Base-by-base conservation (phyloP, 2,888 invertebrate genomes). In the Mesoligia furuncula region DNA sequence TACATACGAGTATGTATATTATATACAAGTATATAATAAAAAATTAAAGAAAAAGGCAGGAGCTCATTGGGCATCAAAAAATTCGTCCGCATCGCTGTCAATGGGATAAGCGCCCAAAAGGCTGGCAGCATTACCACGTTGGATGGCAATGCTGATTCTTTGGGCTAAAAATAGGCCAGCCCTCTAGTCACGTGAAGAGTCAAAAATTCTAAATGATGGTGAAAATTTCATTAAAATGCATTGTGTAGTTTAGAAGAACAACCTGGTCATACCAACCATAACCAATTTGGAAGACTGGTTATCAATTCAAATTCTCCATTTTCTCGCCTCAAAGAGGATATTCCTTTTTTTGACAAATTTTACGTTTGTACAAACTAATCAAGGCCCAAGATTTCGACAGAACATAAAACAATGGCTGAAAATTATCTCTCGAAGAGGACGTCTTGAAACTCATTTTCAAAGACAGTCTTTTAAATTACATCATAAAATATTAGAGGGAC, bases 401-500 rank as follows among this genome's bases (percentile, higher is more conserved):
- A 85, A 78, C 85, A 86, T 88, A 89, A 90, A 88, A 91, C 89
- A 91, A 90, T 89, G 85, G 85, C 72, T 77, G 85, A 85, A 91
- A 91, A 91, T 92, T 90, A 89, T 88, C 81, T 87, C 88, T 89
- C 85, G 85, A 87, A 87, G 89, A 91, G 88, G 85, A 90, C 89
- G 90, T 90, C 91, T 91, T 90, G 93, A 91, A 90, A 90, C 89
- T 92, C 90, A 90, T 92, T 90, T 92, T 90, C 90, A 90, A 92
- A 91, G 92, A 90, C 91, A 92, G 90, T 91, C 91, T 93, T 93
- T 94, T 94, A 94, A 93, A 94, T 94, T 94, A 93, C 93, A 89
- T 92, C 92, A 93, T 95, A 93, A 95, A 95, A 94, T 94, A 95
- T 95, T 93, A 94, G 93, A 89, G 90, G 86, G 93, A 90, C 92